Evolutionary conservation across 2,113 vertebrate genomes (phyloP), one percentile per base, ranked within the genome.

Genomic region (Mandrillus leucophaeus): DNA sequence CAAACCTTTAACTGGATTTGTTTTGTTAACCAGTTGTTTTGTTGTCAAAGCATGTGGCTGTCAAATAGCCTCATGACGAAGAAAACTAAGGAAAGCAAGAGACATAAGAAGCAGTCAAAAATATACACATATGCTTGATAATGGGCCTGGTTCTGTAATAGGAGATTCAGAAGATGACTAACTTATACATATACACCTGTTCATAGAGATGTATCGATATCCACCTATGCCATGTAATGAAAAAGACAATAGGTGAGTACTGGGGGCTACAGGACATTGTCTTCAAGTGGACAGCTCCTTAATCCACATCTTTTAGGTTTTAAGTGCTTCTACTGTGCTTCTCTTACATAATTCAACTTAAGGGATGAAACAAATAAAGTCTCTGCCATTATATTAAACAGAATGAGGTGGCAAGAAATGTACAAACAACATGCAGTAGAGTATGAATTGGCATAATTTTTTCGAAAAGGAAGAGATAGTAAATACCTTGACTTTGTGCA

Each of bases 111-210:
- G 72, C 30, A 70, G 17, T 68, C 6, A 59, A n/a, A 43, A 43
- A 14, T 25, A 25, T 11, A 18, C 16, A 3, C 0, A 2, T 30
- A 1, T 9, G 52, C 35, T 55, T 82, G 73, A 17, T 6, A 0
- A 18, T 11, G 14, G 23, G 27, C 35, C n/a, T 12, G 17, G 22
- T 6, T 68, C 70, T 48, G 70, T 76, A 27, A 14, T 12, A 22
- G 32, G 17, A 12, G 10, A 10, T 2, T 66, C 57, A 40, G 66
- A 59, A 40, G 10, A 75, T 22, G 57, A 48, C 20, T 4, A 6
- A 38, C 8, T 9, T 12, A 3, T 8, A 11, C 14, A 40, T 11
- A 52, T 4, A 6, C 13, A 3, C 1, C 9, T 4, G 0, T 14
- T 7, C n/a, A 52, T 13, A 43, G 20, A 87, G 17, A 68, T 2